A percentile compares a stretch with the other conserved stretches of the same genome.
phyloP scores from a whole-genome alignment of 2,888 invertebrate genomes.

The Spodoptera littoralis region DNA sequence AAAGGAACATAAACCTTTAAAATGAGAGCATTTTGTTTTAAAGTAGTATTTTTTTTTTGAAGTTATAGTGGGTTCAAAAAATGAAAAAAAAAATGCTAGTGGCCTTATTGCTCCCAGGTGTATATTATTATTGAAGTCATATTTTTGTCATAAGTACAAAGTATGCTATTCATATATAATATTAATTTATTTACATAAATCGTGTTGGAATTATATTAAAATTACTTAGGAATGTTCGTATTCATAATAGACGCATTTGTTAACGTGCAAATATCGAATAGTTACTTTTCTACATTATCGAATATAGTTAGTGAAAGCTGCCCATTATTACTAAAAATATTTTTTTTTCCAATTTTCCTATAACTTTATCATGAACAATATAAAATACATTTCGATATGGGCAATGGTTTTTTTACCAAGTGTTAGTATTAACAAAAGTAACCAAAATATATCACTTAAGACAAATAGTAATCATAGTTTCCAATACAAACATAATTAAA shows the following conservation, averaged over 20 bases:
- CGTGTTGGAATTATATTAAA: conserved; percentile 42
- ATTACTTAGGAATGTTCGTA: conserved; percentile 51
- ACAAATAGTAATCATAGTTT: too few species aligned
- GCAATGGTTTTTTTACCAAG: background rate
- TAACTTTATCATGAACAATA: conserved; percentile 14
- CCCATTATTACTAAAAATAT: conserved; percentile 20
- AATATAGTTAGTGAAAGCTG: conserved; percentile 44
- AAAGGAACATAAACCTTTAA: too few species aligned
- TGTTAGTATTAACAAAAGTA: background rate
- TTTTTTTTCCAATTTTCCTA: conserved; percentile 5
- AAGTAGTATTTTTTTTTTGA: too few species aligned
- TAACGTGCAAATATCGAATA: conserved; percentile 28
- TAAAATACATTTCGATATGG: too few species aligned
- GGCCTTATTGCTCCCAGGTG: too few species aligned
- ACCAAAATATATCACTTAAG: too few species aligned
- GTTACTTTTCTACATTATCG: conserved; percentile 22
- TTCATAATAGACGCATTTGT: conserved; percentile 22
- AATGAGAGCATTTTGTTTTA: too few species aligned
- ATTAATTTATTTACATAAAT: conserved; percentile 56
- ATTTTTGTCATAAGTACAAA: conserved; percentile 60
- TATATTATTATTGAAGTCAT: conserved; percentile 28
- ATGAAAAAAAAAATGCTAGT: too few species aligned
- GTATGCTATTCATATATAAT: conserved; percentile 38
- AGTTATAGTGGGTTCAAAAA: too few species aligned
- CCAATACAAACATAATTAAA: too few species aligned